Evolutionary conservation across 2,888 invertebrate genomes (phyloP), one percentile per base, ranked within the genome.

Genomic region (Slavum lentiscoides): DNA sequence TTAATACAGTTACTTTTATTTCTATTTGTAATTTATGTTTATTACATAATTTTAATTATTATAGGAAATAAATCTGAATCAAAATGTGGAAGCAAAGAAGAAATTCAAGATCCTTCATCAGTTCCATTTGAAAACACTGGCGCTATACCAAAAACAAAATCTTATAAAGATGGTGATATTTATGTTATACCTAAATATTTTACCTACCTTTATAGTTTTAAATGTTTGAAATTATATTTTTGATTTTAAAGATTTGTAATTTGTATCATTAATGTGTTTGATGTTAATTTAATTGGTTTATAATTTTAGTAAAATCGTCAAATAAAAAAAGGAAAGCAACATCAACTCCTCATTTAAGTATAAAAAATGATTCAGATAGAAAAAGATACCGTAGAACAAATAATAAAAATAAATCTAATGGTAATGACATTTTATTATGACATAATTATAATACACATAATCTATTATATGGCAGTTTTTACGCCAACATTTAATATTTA

Each of bases 321-420:
- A 80, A 80, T 72, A 80, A 80, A 80, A 80, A 80, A 66, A 80
- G 64, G 49, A 80, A 80, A 80, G 80, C 80, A 4, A 80, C 80
- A 8, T 80, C 80, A 64, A 80, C 80, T 72, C 80, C 80, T 72
- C 80, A 80, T 58, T 55, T 80, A 55, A 80, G 80, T 43, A 64
- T 80, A 15, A 80, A 80, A 66, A 72, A 80, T 66, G 80, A 80
- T 80, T 80, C 80, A 58, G 80, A 80, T 64, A 70, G 70, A 64
- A 80, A 80, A 80, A 72, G 80, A 70, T 64, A 80, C 43, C 70
- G 80, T 15, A 80, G 64, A 72, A 72, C 30, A 72, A 72, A n/a
- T 58, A 80, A 43, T 72, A 80, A 72, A 72, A 80, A 80, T 66
- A 72, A 80, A 80, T 80, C 70, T n/a, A 80, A 21, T 49, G 80